These are phyloP conservation scores for Geophilus truncorum DNA, from an alignment of 2,888 invertebrate genomes.

Conservation along the genomic window DNA sequence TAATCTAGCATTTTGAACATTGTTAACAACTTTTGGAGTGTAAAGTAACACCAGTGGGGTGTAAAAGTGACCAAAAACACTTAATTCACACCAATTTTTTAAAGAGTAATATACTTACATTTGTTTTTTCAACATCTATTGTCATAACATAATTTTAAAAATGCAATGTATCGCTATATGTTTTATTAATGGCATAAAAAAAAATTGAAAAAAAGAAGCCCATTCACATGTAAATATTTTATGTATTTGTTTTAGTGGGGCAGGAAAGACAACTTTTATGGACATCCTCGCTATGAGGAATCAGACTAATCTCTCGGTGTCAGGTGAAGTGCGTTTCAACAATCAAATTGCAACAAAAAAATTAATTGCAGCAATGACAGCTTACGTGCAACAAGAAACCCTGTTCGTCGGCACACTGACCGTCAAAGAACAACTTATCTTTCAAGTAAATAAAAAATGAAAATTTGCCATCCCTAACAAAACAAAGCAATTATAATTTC, in stretches of 20 bases:
- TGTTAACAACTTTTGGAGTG: not conserved
- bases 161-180: constrained; percentile 40
- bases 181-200: no score
- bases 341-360: constrained; percentile 65
- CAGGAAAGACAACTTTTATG: constrained; percentile 68
- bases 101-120: no score
- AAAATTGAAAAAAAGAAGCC: no score
- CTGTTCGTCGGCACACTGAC: constrained; percentile 86
- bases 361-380: constrained; percentile 69
- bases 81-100: no score
- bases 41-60: no score
- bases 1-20: not conserved
- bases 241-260: not conserved
- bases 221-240: no score
- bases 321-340: constrained; percentile 56
- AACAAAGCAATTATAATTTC: constrained; percentile 63
- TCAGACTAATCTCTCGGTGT: constrained; percentile 50
- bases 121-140: no score
- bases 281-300: constrained; percentile 70
- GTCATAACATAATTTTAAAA: no score
- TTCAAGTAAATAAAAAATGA: not conserved
- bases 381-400: constrained; percentile 92
- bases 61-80: no score
- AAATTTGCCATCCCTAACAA: not conserved
- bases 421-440: constrained; percentile 57